These are phyloP conservation scores for Oreochromis mossambicus DNA, from an alignment of 2,797 vertebrate genomes.

Conservation along the genomic window DNA sequence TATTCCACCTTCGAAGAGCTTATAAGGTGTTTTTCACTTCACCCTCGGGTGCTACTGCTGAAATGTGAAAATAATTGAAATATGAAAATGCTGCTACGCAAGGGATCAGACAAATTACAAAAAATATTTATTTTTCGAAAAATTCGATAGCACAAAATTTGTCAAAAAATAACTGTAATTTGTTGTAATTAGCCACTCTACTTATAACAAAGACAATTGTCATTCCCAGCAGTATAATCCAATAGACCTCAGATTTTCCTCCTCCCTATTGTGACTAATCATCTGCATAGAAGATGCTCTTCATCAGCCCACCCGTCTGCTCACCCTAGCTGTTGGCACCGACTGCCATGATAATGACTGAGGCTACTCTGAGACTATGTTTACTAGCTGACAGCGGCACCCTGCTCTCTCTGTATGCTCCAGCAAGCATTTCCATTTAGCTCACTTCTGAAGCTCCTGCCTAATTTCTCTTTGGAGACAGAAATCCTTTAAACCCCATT, in stretches of 20 bases:
- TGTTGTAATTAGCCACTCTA: slow-evolving; percentile 38
- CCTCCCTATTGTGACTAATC: slow-evolving; percentile 67
- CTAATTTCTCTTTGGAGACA: slow-evolving; percentile 98
- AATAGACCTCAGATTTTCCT: slow-evolving; percentile 29
- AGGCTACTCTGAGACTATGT: slow-evolving; percentile 87
- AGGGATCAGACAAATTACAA: background rate
- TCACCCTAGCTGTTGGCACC: slow-evolving; percentile 61
- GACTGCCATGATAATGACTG: slow-evolving; percentile 85
- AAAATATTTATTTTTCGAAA: background rate
- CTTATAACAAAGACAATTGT: slow-evolving; percentile 25
- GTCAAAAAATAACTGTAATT: background rate
- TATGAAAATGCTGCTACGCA: background rate
- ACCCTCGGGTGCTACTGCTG: background rate
- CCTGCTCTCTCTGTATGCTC: slow-evolving; percentile 84
- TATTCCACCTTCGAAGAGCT: background rate
- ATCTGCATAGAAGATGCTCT: slow-evolving; percentile 63
- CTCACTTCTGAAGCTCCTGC: slow-evolving; percentile 89
- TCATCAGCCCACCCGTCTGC: slow-evolving; percentile 67
- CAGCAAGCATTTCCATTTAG: slow-evolving; percentile 95
- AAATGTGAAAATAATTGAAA: background rate
- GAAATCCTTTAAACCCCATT: slow-evolving; percentile 98
- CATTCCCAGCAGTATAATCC: slow-evolving; percentile 41
- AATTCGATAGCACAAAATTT: background rate
- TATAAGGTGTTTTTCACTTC: background rate
- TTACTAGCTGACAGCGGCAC: slow-evolving; percentile 90